Base-by-base conservation (phyloP, 1,140 invertebrate genomes). In the Telenomus remus region DNA sequence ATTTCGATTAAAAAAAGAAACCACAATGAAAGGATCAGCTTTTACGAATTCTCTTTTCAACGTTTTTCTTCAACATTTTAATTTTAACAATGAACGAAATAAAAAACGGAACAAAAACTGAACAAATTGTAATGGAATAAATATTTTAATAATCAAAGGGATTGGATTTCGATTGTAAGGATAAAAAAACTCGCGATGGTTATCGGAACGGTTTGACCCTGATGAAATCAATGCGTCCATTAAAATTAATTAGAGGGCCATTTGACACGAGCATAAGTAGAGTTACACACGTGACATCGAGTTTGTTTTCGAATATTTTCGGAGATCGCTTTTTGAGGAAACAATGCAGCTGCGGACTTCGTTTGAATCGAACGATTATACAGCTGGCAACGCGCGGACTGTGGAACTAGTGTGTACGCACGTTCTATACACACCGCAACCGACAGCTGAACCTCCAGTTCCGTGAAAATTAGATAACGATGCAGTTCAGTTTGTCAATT, bases 341-440 rank as follows among this genome's bases (percentile, higher is more conserved):
- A 75, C 72, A 75, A 75, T 75, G 64, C 72, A 75, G 64, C 72
- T 75, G 72, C 72, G 69, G 53, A 69, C 57, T 75, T 75, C 59
- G 42, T 46, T 51, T 51, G 72, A 75, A 75, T 69, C 59, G 72
- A 64, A 57, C 56, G 72, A 63, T 75, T 75, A 64, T 75, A 68
- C 72, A 75, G 72, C 72, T 75, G 72, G 64, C 59, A 42, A n/a
- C 46, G 59, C 46, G 59, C 16, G 53, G 13, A 59, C 64, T 69
- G 43, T 68, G 44, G 16, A 54, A 46, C 6, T 64, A 69, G 59
- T 75, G 64, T 74, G 59, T 49, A 55, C 46, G 56, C 56, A 66
- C 63, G 42, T 57, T 64, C 56, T 44, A 66, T 49, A 59, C 64
- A 69, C 48, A 69, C 13, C 34, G 19, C 19, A 27, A 27, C 19